Conservation (phyloP, 2,113 vertebrate species). For the Misgurnus mizolepis region DNA sequence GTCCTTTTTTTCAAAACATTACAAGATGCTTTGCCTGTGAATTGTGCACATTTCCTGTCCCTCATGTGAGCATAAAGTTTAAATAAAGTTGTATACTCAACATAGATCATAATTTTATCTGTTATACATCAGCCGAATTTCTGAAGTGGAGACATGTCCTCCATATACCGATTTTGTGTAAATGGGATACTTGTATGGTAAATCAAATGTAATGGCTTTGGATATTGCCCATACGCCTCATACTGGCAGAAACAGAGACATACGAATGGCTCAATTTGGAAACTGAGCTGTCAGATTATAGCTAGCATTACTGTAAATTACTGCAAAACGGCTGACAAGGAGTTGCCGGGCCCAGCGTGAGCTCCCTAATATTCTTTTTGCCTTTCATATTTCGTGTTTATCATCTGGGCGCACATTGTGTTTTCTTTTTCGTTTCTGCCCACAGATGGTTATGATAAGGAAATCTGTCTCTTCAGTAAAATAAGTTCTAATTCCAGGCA, state of each 20-base stretch:
- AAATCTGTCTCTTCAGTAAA: slow-evolving; percentile 36
- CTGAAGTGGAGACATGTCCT: slow-evolving; percentile 41
- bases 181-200: slow-evolving; percentile 21
- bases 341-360: slow-evolving; percentile 28
- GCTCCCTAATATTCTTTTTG: slow-evolving; percentile 39
- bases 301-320: slow-evolving; percentile 19
- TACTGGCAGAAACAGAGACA: slow-evolving; percentile 15
- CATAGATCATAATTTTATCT: slow-evolving; percentile 31
- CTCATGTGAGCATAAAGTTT: slow-evolving; percentile 9
- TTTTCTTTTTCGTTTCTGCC: slow-evolving; percentile 46
- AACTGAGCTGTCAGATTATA: slow-evolving; percentile 33
- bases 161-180: slow-evolving; percentile 23
- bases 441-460: slow-evolving; percentile 33
- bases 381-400: slow-evolving; percentile 42
- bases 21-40: not conserved
- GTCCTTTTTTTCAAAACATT: slow-evolving; percentile 23
- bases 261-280: slow-evolving; percentile 34
- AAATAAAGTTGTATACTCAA: slow-evolving; percentile 2
- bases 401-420: slow-evolving; percentile 21
- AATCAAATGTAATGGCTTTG: slow-evolving; percentile 27
- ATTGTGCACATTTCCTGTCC: not conserved
- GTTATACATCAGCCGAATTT: slow-evolving; percentile 15
- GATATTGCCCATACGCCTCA: slow-evolving; percentile 18
- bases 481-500: slow-evolving; percentile 28
- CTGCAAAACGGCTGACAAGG: slow-evolving; percentile 30